A percentile compares a stretch with the other conserved stretches of the same genome.
phyloP scores from a whole-genome alignment of 2,888 invertebrate species.

The Nomada ruficornis region DNA sequence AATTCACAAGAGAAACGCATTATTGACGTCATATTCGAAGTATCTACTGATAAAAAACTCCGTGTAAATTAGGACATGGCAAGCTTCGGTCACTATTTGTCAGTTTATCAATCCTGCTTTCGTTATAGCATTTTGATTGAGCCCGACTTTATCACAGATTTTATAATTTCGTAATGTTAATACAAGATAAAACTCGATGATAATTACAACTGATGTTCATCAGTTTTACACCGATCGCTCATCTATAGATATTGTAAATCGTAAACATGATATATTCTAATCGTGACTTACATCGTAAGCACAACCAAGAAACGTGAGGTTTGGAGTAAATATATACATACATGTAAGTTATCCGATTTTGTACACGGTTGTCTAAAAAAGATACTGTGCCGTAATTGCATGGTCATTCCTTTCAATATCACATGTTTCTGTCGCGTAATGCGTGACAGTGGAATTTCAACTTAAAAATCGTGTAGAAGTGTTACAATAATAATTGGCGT shows the following conservation, averaged over 20 bases:
- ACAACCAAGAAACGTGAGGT: background rate
- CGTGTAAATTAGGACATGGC: too few relatives aligned
- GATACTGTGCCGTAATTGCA: conserved; percentile 23
- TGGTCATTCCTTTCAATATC: conserved; percentile 33
- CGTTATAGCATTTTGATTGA: background rate
- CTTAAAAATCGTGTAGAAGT: conserved; percentile 1
- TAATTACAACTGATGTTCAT: conserved; percentile 4
- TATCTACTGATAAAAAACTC: too few relatives aligned
- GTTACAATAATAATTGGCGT: too few relatives aligned
- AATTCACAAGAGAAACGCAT: too few relatives aligned
- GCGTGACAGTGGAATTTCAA: conserved; percentile 26
- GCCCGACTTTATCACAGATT: background rate
- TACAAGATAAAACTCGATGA: background rate
- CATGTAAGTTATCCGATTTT: conserved; percentile 13
- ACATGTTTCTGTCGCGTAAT: background rate
- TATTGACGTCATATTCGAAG: too few relatives aligned
- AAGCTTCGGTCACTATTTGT: background rate
- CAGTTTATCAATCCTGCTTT: conserved; percentile 7
- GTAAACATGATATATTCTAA: background rate
- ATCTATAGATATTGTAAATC: background rate
- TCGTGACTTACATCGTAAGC: conserved; percentile 17
- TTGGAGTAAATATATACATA: conserved; percentile 1
- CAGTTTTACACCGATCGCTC: background rate
- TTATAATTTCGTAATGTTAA: background rate
- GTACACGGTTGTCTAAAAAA: conserved; percentile 30